phyloP scores from a whole-genome alignment of 2,113 vertebrate species.

The Euleptes europaea region DNA sequence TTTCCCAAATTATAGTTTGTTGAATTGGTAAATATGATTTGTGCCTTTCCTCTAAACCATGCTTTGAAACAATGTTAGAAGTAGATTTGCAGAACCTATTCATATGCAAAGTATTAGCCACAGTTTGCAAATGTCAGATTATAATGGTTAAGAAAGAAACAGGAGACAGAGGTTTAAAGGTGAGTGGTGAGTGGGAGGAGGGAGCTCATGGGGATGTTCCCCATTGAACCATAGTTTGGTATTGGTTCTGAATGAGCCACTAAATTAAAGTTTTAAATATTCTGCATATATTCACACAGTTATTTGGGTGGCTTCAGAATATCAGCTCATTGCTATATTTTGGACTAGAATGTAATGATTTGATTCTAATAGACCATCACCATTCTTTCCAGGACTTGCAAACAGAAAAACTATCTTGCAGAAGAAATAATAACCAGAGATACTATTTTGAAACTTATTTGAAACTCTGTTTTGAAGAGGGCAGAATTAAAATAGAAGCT shows the following conservation, averaged over 20 bases:
- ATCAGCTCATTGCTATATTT: background rate
- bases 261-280: constrained; percentile 11
- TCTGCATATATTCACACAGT: background rate
- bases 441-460: background rate
- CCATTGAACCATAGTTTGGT: background rate
- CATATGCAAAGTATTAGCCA: background rate
- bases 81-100: background rate
- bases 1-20: background rate
- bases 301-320: background rate
- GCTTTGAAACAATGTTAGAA: background rate
- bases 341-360: background rate
- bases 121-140: background rate
- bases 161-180: too few species aligned
- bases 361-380: background rate
- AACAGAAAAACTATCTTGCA: background rate
- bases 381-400: background rate
- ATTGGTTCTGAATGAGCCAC: background rate
- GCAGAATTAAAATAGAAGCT: background rate
- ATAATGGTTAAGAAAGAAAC: too few species aligned
- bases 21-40: background rate
- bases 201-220: background rate
- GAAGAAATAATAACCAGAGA: background rate
- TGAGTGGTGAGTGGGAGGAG: too few species aligned
- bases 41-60: background rate
- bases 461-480: background rate